Percentiles rank a stretch among this genome's conserved stretches.
These are phyloP conservation scores for Aldabrachelys gigantea DNA, from an alignment of 2,113 vertebrate genomes.

Conservation along the genomic window DNA sequence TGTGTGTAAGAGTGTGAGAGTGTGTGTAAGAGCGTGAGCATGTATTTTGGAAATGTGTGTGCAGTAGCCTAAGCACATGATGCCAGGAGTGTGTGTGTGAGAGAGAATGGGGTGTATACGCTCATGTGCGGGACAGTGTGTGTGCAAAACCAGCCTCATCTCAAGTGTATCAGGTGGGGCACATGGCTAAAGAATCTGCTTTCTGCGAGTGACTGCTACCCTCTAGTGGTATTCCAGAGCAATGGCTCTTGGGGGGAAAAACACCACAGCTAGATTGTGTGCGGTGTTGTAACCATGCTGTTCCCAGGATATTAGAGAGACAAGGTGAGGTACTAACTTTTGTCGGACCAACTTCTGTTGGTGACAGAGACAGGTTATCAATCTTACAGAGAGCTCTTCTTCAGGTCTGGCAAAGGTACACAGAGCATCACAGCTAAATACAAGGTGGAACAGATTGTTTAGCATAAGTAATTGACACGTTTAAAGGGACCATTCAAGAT, in stretches of 20 bases:
- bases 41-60: too few species aligned
- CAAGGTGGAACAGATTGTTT: background rate
- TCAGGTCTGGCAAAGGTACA: background rate
- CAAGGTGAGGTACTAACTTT: background rate
- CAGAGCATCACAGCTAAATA: background rate
- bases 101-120: background rate
- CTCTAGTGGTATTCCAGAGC: constrained; percentile 69
- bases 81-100: background rate
- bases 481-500: background rate
- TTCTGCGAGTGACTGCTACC: constrained; percentile 76
- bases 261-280: background rate
- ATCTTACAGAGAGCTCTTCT: background rate
- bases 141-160: background rate
- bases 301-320: background rate
- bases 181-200: background rate
- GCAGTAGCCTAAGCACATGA: background rate
- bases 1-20: background rate
- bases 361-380: background rate
- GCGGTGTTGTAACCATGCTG: background rate
- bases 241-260: constrained; percentile 31
- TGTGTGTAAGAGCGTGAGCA: background rate
- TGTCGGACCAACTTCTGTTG: background rate
- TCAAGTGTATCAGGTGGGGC: background rate
- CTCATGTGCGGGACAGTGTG: too few species aligned
- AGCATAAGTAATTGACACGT: background rate